These are phyloP conservation scores for Spinibarbus caldwelli DNA, from an alignment of 2,797 vertebrate genomes.

Conservation along the genomic window DNA sequence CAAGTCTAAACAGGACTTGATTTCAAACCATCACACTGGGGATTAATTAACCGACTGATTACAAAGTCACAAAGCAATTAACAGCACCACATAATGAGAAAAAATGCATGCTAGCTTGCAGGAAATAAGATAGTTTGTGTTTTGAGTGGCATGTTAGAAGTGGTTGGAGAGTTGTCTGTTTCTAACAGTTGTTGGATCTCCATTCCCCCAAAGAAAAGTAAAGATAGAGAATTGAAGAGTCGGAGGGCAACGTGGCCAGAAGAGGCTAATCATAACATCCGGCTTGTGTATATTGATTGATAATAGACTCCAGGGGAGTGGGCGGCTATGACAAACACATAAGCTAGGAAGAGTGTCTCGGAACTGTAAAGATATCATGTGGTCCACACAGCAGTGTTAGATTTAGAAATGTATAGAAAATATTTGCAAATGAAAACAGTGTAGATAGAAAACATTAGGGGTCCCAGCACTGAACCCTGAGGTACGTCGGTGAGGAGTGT, in stretches of 20 bases:
- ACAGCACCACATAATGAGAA: not conserved
- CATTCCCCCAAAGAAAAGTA: not conserved
- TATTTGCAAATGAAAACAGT: not conserved
- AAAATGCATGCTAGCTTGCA: not conserved
- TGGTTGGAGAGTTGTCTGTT: not conserved
- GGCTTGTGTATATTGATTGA: not conserved
- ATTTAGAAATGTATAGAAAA: not conserved
- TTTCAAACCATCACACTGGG: slow-evolving; percentile 1
- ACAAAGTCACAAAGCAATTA: slow-evolving; percentile 17
- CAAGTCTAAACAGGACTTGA: not conserved
- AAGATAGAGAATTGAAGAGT: not conserved
- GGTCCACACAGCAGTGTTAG: not conserved
- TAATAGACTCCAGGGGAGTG: not conserved
- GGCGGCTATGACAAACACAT: not conserved
- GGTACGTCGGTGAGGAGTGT: not conserved
- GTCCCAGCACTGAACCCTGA: slow-evolving; percentile 22
- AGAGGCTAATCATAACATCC: not conserved
- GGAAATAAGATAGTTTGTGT: not conserved
- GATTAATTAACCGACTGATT: not conserved
- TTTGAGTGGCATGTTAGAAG: not conserved
- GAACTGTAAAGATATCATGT: not conserved
- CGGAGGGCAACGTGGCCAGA: not conserved
- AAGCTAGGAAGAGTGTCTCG: not conserved
- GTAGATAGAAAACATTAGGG: not conserved
- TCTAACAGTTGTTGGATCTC: not conserved